Percentiles rank a stretch among this genome's conserved stretches.
Evolutionary conservation across 2,888 invertebrate species (phyloP).

Genomic region (Eulithis prunata): DNA sequence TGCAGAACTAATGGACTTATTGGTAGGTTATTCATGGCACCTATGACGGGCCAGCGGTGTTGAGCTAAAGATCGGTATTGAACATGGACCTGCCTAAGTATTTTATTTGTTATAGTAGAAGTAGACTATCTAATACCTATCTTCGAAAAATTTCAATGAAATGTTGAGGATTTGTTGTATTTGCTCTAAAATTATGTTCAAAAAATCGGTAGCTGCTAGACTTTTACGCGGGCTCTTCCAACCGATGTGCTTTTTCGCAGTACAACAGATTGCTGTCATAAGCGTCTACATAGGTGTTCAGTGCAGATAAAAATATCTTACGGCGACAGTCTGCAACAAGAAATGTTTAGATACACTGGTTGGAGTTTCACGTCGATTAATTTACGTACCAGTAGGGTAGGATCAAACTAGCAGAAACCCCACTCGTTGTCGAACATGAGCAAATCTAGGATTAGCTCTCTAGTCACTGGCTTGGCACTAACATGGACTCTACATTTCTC

Average conservation of each 20-base stretch:
- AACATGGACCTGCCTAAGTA: too few species aligned
- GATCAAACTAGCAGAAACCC: slow-evolving; percentile 14
- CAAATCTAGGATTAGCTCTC: slow-evolving; percentile 27
- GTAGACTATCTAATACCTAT: too few species aligned
- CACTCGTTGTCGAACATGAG: slow-evolving; percentile 15
- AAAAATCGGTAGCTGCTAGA: too few species aligned
- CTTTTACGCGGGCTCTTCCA: too few species aligned
- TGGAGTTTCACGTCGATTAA: slow-evolving; percentile 3
- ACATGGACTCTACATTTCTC: slow-evolving; percentile 2
- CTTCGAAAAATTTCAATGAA: too few species aligned
- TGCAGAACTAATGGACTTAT: neutral
- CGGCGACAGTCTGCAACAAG: neutral
- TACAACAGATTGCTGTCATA: too few species aligned
- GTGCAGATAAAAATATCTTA: too few species aligned
- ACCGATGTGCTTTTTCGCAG: too few species aligned
- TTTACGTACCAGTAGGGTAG: neutral
- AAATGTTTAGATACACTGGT: slow-evolving; percentile 9
- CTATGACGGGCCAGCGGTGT: slow-evolving; percentile 7
- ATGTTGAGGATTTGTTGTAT: too few species aligned
- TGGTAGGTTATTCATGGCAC: neutral
- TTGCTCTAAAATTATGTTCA: too few species aligned
- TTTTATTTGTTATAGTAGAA: too few species aligned
- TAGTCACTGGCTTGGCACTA: slow-evolving; percentile 24
- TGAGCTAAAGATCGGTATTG: neutral
- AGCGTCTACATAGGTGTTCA: too few species aligned